Evolutionary conservation across 1,140 invertebrate species (phyloP), one percentile per base, ranked within the genome.

Genomic region (Neodiprion virginianus): DNA sequence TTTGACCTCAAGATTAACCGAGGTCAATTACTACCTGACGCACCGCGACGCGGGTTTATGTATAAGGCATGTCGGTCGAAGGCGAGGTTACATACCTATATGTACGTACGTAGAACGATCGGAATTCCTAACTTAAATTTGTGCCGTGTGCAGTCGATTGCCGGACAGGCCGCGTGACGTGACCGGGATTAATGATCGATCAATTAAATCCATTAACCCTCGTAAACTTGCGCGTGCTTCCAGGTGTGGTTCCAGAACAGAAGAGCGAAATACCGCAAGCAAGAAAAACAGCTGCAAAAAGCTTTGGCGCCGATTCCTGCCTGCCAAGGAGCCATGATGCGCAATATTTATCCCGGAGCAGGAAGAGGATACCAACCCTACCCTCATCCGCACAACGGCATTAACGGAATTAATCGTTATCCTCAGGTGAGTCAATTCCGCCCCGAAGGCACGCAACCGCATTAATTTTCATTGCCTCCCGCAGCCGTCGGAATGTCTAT

Each of bases 191-290:
- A 48, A 70, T 74, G 10, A 21, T 68, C 28, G 28, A 40, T 40
- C 28, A 40, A 40, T 40, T 40, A 40, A 21, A 21, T 14, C 17
- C 17, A 21, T 66, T 66, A n/a, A n/a, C 61, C 61, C 14, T 21
- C 61, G 61, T 14, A 14, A 66, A n/a, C 61, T 7, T 21, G 14
- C 4, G 14, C 17, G 17, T 40, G 28, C 28, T 40, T 40, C 28
- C 86, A 96, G 95, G 96, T 97, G 7, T 98, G 96, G 97, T 99
- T 99, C 91, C 97, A 99, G 92, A 99, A 99, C 88, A 93, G 97
- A 80, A 93, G 98, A 85, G 98, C 98, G 79, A 99, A 99, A 89
- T 99, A 98, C 87, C 91, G 98, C 77, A 99, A 99, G 89, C 98
- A 99, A 85, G 97, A 99, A 88, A 99, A 98, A 86, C 97, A 99